Conservation (phyloP, 1,140 invertebrate species). For the Drosophila kurseongensis region DNA sequence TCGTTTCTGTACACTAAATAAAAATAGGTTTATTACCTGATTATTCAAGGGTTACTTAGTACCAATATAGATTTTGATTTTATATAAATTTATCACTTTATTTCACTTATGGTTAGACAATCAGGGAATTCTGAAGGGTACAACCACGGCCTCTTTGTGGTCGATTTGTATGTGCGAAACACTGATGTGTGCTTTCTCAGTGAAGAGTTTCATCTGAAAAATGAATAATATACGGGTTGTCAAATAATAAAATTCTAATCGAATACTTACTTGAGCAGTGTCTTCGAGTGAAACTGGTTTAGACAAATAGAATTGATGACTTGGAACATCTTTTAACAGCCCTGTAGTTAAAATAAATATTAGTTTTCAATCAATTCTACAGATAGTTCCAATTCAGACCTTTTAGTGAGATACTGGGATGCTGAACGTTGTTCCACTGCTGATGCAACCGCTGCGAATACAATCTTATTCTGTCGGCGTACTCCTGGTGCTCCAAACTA, state of each 20-base stretch:
- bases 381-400: conserved; percentile 30
- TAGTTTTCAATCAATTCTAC: background rate
- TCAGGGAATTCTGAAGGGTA: conserved; percentile 88
- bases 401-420: conserved; percentile 56
- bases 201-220: conserved; percentile 87
- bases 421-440: conserved; percentile 84
- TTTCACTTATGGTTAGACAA: conserved; percentile 19
- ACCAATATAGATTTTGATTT: conserved; percentile 39
- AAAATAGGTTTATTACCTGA: conserved; percentile 50
- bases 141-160: conserved; percentile 91
- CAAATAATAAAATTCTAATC: no score
- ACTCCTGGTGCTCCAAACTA: conserved; percentile 91
- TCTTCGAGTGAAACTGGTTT: conserved; percentile 55
- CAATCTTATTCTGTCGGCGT: conserved; percentile 89
- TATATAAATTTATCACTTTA: conserved; percentile 33
- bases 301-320: conserved; percentile 72
- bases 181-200: conserved; percentile 86
- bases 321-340: conserved; percentile 78
- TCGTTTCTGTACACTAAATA: conserved; percentile 44
- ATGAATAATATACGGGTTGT: no score
- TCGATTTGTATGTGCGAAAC: conserved; percentile 90
- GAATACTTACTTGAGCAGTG: conserved; percentile 62
- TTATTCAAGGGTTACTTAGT: conserved; percentile 50
- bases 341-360: conserved; percentile 34
- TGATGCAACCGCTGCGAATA: conserved; percentile 88